These are phyloP conservation scores for Moxostoma hubbsi DNA, from an alignment of 2,797 vertebrate species.

Conservation along the genomic window DNA sequence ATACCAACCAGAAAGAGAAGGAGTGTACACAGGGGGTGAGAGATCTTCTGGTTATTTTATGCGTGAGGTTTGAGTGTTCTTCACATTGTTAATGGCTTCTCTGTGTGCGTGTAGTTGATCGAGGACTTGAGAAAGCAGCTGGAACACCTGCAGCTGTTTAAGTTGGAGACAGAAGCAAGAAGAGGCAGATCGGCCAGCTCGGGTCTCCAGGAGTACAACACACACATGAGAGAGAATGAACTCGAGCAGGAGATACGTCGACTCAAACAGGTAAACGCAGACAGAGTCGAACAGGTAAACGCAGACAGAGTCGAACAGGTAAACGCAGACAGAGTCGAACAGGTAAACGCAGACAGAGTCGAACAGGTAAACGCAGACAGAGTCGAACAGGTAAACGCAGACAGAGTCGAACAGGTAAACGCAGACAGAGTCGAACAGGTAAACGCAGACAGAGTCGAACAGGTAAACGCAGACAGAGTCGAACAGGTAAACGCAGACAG, in stretches of 20 bases:
- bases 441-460: no score
- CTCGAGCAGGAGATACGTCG: constrained; percentile 95
- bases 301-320: neutral
- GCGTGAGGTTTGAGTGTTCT: neutral
- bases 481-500: no score
- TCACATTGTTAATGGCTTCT: neutral
- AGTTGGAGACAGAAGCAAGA: constrained; percentile 90
- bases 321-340: no score
- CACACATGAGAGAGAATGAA: constrained; percentile 89
- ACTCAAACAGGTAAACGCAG: constrained; percentile 87
- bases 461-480: no score
- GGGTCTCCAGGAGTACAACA: constrained; percentile 95
- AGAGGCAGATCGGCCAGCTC: constrained; percentile 85
- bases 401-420: no score
- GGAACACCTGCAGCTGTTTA: constrained; percentile 94
- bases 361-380: no score
- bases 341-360: no score
- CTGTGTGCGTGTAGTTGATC: constrained; percentile 82
- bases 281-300: neutral
- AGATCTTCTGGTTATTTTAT: neutral
- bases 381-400: no score
- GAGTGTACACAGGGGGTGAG: constrained; percentile 93
- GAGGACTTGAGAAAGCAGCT: constrained; percentile 96
- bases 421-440: no score
- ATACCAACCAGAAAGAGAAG: constrained; percentile 94